Evolutionary conservation across 2,888 invertebrate species (phyloP).

Genomic region (Tenthredo notha): DNA sequence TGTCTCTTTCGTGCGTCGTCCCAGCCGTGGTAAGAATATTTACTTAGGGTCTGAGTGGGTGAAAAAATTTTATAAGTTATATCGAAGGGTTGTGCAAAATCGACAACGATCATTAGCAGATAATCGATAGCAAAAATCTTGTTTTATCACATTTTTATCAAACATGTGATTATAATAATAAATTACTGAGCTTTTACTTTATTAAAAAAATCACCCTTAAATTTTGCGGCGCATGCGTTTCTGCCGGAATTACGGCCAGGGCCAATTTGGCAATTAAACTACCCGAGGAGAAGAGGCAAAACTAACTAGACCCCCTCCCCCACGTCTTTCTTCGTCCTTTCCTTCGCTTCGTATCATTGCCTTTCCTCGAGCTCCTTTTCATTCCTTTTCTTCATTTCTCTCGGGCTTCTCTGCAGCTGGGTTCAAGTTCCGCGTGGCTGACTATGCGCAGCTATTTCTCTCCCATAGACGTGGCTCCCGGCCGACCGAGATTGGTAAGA

Average conservation of each 20-base stretch:
- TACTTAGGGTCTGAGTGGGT: conserved; percentile 23
- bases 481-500: conserved; percentile 69
- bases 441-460: conserved; percentile 31
- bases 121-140: background rate
- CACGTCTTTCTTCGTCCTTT: conserved; percentile 56
- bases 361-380: conserved; percentile 3
- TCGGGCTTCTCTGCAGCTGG: conserved; percentile 36
- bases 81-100: background rate
- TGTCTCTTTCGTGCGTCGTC: background rate
- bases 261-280: conserved; percentile 74
- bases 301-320: conserved; percentile 69
- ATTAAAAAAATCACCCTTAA: background rate
- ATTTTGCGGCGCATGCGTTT: conserved; percentile 5
- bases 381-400: conserved; percentile 28
- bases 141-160: background rate
- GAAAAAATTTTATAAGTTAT: conserved; percentile 31
- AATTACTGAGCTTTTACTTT: background rate
- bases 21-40: conserved; percentile 43
- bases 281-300: conserved; percentile 71
- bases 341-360: conserved; percentile 43
- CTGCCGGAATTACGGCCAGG: conserved; percentile 44
- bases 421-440: conserved; percentile 49
- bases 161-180: background rate
- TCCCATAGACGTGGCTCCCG: conserved; percentile 32
- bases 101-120: conserved; percentile 11